Evolutionary conservation across 2,888 invertebrate species (phyloP).

Genomic region (Ophioninae sp.): DNA sequence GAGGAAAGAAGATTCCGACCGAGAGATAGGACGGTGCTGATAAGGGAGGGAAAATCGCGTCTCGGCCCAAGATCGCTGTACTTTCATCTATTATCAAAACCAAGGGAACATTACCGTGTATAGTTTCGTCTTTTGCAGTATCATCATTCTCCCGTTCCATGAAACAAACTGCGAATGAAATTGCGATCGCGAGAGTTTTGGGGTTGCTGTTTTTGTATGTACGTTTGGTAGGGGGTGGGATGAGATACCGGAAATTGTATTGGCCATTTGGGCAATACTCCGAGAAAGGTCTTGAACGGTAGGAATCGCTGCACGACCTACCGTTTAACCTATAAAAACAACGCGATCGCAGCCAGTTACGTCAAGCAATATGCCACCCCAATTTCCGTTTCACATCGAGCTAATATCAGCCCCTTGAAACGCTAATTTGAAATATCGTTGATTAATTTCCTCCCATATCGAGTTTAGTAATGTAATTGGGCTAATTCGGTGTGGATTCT

Average conservation of each 20-base stretch:
- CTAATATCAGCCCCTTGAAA: background rate
- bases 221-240: slow-evolving; percentile 7
- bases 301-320: slow-evolving; percentile 8
- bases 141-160: slow-evolving; percentile 44
- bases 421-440: slow-evolving; percentile 16
- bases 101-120: slow-evolving; percentile 47
- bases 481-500: slow-evolving; percentile 2
- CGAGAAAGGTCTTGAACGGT: slow-evolving; percentile 17
- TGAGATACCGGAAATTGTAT: slow-evolving; percentile 39
- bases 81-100: slow-evolving; percentile 55
- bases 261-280: slow-evolving; percentile 35
- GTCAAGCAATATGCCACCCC: background rate
- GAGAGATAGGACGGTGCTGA: slow-evolving; percentile 49
- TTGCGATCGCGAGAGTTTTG: slow-evolving; percentile 51
- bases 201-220: slow-evolving; percentile 3
- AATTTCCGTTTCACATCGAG: background rate
- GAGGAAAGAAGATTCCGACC: slow-evolving; percentile 17
- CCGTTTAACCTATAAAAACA: slow-evolving; percentile 36
- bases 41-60: slow-evolving; percentile 36
- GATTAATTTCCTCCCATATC: background rate
- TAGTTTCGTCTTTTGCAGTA: slow-evolving; percentile 40
- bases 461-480: background rate
- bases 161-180: slow-evolving; percentile 59
- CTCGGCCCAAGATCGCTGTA: slow-evolving; percentile 13
- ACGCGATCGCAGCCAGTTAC: slow-evolving; percentile 18